Evolutionary conservation across 1,140 invertebrate species (phyloP), one percentile per base, ranked within the genome.

Genomic region (Oreohelix idahoensis): DNA sequence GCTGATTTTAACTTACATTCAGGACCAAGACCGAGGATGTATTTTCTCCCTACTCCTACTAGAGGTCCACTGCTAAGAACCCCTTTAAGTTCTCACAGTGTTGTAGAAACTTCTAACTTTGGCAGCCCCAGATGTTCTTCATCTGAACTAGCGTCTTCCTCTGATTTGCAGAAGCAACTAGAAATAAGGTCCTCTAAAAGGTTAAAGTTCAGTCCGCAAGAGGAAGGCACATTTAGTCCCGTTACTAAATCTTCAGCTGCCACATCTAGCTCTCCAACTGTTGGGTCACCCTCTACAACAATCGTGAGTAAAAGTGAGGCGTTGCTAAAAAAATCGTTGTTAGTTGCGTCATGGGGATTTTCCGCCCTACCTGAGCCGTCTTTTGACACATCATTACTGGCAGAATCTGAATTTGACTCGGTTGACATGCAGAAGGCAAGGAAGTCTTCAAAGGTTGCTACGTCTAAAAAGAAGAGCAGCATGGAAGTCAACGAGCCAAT

Each of bases 351-450:
- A 42, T 69, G 36, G 11, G 38, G 39, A n/a, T 13, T 8, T 8
- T 20, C 58, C 4, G 29, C n/a, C 0, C 51, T 49, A n/a, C 23
- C 83, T 0, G 84, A 84, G 35, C 84, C 84, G 26, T 74, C 75
- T 23, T 84, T 84, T 84, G 84, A 81, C 23, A 76, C 77, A 35
- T 84, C 83, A 4, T 35, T 53, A 2, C 49, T 79, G 45, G 83
- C 83, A 45, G 83, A 83, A 58, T 38, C 83, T 20, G 79, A 71
- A 32, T 58, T 77, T 69, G 70, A 84, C 32, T 75, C 51, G 0
- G 13, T n/a, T 13, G 17, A 58, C n/a, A 35, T 51, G 15, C 29
- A 45, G 20, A 75, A 83, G 39, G 20, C 32, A 29, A 74, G 75
- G 49, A 66, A 58, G 35, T 45, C 58, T 17, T 42, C 39, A n/a